Evolutionary conservation across 2,797 vertebrate genomes (phyloP).

Genomic region (Argya squamiceps): DNA sequence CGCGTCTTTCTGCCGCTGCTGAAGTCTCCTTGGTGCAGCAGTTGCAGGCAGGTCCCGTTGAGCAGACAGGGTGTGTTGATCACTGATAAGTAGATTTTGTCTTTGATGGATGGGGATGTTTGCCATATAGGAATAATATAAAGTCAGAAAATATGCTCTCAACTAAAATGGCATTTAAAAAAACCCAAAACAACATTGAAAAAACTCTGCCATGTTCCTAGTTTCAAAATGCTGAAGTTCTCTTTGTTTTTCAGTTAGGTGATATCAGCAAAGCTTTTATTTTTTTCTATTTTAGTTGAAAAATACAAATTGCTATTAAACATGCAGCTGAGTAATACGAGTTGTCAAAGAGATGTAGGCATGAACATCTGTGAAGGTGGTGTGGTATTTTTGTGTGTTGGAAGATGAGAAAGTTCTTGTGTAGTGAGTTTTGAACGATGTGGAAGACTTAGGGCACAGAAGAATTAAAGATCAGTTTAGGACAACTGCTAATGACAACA

Average conservation of each 20-base stretch:
- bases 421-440: not conserved
- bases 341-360: not conserved
- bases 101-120: not conserved
- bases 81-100: not conserved
- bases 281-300: not conserved
- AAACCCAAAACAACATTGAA: rapidly evolving
- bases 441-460: not conserved
- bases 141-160: not conserved
- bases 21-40: not conserved
- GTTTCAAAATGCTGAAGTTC: not conserved
- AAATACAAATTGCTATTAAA: not conserved
- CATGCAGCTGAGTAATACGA: not conserved
- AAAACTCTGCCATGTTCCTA: not conserved
- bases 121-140: not conserved
- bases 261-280: not conserved
- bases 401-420: not conserved
- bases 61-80: not conserved
- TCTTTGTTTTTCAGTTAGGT: not conserved
- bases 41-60: not conserved
- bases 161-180: not conserved
- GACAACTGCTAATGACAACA: not conserved
- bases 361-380: not conserved
- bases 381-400: not conserved
- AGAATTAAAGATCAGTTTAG: not conserved
- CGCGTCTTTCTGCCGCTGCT: not conserved